Conservation (phyloP, 2,888 invertebrate genomes). For the Caenorhabditis sp. region DNA sequence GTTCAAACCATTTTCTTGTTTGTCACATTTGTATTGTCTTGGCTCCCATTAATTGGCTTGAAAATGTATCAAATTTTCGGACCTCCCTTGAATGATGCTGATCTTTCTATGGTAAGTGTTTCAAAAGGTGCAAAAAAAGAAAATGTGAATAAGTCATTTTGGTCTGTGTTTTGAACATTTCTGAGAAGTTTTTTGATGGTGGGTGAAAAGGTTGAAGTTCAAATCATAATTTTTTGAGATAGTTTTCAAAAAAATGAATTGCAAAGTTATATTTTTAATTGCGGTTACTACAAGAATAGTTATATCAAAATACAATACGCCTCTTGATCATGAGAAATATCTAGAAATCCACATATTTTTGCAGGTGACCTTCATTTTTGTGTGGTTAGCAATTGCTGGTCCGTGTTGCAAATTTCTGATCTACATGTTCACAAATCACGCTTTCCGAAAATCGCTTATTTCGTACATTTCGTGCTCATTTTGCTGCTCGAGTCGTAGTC, state of each 20-base stretch:
- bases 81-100: constrained; percentile 40
- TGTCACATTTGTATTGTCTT: constrained; percentile 88
- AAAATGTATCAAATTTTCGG: constrained; percentile 46
- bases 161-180: no score
- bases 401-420: constrained; percentile 94
- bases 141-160: no score
- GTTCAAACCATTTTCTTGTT: constrained; percentile 93
- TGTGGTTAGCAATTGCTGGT: constrained; percentile 93
- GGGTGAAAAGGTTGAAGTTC: neutral
- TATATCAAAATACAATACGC: no score
- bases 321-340: neutral
- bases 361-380: constrained; percentile 74
- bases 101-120: constrained; percentile 46
- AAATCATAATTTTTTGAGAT: neutral
- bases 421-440: constrained; percentile 86
- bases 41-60: constrained; percentile 74
- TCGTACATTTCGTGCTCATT: constrained; percentile 39
- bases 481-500: constrained; percentile 40
- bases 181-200: no score
- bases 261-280: neutral
- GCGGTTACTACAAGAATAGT: no score
- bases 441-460: constrained; percentile 76
- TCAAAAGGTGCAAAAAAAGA: neutral
- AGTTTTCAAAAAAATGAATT: neutral
- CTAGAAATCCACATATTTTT: constrained; percentile 1